A percentile compares a stretch with the other conserved stretches of the same genome.
Evolutionary conservation across 1,140 invertebrate species (phyloP).

Genomic region (Pinna nobilis): DNA sequence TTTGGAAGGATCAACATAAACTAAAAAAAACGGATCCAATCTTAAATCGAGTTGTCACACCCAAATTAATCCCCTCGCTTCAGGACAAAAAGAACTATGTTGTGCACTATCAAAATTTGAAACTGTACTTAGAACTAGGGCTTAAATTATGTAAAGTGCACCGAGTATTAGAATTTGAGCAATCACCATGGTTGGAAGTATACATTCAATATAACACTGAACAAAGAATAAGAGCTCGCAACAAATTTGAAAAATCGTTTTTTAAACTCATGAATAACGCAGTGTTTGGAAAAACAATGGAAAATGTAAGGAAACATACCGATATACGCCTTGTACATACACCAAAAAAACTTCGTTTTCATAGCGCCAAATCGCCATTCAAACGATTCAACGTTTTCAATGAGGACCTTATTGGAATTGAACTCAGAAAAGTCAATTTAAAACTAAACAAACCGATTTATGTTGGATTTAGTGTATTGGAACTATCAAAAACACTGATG

Average conservation of each 20-base stretch:
- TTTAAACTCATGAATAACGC: conserved; percentile 75
- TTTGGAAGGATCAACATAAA: neutral
- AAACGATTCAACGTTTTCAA: conserved; percentile 12
- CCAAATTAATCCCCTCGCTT: conserved; percentile 1
- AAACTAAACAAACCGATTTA: conserved; percentile 29
- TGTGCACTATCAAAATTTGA: conserved; percentile 39
- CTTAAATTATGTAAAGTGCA: conserved; percentile 47
- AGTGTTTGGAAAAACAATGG: conserved; percentile 66
- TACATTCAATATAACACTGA: conserved; percentile 50
- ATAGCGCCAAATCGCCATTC: neutral
- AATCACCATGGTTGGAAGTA: conserved; percentile 35
- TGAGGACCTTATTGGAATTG: neutral
- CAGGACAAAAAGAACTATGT: conserved; percentile 30
- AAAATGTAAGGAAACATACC: conserved; percentile 34
- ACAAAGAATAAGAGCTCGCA: conserved; percentile 66
- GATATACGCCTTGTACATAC: neutral
- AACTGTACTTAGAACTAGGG: conserved; percentile 40
- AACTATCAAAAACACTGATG: conserved; percentile 28
- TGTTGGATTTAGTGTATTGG: conserved; percentile 16
- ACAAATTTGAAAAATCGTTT: conserved; percentile 72
- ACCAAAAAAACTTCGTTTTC: neutral
- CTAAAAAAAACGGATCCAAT: conserved; percentile 8
- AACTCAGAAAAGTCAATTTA: neutral
- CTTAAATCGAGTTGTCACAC: conserved; percentile 4
- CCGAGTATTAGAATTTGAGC: conserved; percentile 36